Percentiles rank a stretch among this genome's conserved stretches.
Evolutionary conservation across 2,797 vertebrate species (phyloP).

Genomic region (Trichosurus vulpecula): DNA sequence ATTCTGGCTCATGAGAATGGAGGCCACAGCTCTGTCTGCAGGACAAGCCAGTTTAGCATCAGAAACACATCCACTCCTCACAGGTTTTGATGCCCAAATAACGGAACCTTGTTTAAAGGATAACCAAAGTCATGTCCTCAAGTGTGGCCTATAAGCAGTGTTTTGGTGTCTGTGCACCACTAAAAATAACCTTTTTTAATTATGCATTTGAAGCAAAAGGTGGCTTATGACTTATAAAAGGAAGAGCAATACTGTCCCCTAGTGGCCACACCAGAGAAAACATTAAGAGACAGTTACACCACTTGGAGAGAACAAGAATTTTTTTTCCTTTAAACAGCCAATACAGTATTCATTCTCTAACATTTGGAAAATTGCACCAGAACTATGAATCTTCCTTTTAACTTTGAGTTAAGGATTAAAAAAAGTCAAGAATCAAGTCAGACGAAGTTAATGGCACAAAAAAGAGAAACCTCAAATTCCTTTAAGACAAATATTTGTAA

Average conservation of each 20-base stretch:
- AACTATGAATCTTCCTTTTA: slow-evolving; percentile 20
- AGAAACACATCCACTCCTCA: slow-evolving; percentile 27
- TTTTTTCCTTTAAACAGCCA: slow-evolving; percentile 19
- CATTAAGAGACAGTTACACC: slow-evolving; percentile 7
- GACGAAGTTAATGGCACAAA: slow-evolving; percentile 23
- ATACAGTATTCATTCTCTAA: slow-evolving; percentile 26
- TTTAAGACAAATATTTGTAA: slow-evolving; percentile 39
- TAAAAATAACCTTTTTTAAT: slow-evolving; percentile 39
- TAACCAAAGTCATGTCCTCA: slow-evolving; percentile 28
- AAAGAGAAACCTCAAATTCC: slow-evolving; percentile 4
- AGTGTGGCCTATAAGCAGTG: slow-evolving; percentile 12
- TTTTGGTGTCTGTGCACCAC: not conserved
- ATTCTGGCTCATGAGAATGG: not conserved
- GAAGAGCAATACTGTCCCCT: slow-evolving; percentile 58
- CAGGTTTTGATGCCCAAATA: not conserved
- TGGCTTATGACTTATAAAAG: not conserved
- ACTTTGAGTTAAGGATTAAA: slow-evolving; percentile 24
- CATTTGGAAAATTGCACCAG: slow-evolving; percentile 23
- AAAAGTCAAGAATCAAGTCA: not conserved
- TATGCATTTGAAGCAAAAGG: slow-evolving; percentile 39
- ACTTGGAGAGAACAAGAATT: not conserved
- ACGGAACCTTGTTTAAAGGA: slow-evolving; percentile 14
- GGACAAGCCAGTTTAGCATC: not conserved
- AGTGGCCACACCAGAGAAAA: slow-evolving; percentile 31
- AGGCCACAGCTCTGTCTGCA: not conserved